phyloP scores from a whole-genome alignment of 2,888 invertebrate genomes.

The Meliscaeva auricollis region DNA sequence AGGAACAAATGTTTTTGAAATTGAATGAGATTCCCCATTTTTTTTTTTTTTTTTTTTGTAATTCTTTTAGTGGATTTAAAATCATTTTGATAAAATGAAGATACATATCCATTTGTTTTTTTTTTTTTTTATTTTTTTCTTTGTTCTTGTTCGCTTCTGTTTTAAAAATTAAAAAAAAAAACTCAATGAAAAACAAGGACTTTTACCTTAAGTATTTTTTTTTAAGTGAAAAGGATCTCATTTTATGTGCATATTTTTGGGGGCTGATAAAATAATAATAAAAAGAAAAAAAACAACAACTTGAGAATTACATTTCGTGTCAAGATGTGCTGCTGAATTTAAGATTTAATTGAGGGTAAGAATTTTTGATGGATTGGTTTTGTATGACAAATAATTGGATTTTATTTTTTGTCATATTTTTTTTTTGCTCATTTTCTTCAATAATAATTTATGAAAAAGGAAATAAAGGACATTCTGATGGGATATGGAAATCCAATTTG shows the following conservation, averaged over 20 bases:
- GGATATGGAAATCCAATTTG: constrained; percentile 19
- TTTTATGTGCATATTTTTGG: background rate
- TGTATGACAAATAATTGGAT: constrained; percentile 32
- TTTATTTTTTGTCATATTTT: constrained; percentile 15
- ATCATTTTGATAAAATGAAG: constrained; percentile 71
- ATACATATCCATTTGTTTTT: constrained; percentile 38
- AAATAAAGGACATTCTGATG: background rate
- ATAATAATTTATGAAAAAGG: background rate
- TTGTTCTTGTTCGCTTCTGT: background rate
- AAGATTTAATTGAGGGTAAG: constrained; percentile 68
- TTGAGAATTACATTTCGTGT: constrained; percentile 54
- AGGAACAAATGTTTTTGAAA: constrained; percentile 59
- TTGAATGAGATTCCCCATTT: constrained; percentile 58
- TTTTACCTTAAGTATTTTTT: background rate
- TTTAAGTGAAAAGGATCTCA: background rate
- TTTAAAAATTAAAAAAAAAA: background rate
- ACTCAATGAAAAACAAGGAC: background rate
- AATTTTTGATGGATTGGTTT: constrained; percentile 65
- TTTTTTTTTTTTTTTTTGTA: constrained; percentile 46
- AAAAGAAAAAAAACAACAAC: background rate
- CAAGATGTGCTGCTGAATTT: constrained; percentile 54
- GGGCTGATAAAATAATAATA: background rate
- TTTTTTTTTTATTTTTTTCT: background rate
- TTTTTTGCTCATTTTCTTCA: background rate
- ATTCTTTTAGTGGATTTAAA: constrained; percentile 72